Base-by-base conservation (phyloP, 2,797 vertebrate genomes). In the Nyctibius grandis region DNA sequence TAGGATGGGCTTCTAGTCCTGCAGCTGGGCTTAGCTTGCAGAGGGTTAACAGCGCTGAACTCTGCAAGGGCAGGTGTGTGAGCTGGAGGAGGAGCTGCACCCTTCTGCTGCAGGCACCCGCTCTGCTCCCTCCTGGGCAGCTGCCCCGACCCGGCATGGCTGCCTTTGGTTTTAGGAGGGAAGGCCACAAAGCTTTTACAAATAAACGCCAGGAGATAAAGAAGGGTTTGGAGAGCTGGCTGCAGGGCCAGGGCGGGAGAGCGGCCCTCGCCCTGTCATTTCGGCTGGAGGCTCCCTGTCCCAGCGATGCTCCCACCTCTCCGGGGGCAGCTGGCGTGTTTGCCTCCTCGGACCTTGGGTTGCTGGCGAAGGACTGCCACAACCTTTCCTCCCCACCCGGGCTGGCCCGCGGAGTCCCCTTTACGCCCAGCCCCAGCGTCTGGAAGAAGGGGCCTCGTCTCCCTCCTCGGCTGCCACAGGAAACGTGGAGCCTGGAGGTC, bases 181-280 rank as follows among this genome's bases (percentile, higher is more conserved):
- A 97, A 97, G 69, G 84, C 97, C 97, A 14, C 97, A 97, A 94
- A 95, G 86, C 96, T 94, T 96, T 98, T 91, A 97, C 96, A 98
- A 97, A 97, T 96, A 97, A 97, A 97, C 10, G 19, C 92, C 91
- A 84, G 88, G 92, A 96, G 93, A 96, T 92, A 96, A 98, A 97
- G 96, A 96, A 34, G 85, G 83, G 85, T 63, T 81, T 87, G 78
- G 31, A 84, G 94, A 77, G 75, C 57, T 6, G 50, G 81, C 79
- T 72, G 36, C 28, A 84, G 83, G 85, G 74, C 56, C 9, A 22
- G 86, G 81, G 51, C 6, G 5, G 87, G 93, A 85, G 48, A 16
- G 12, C 4, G 9, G 91, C 17, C 14, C 68, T 96, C 2, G 1
- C 76, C 91, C 86, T 96, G 85, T 93, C 78, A 83, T 94, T 81